Base-by-base conservation (phyloP, 2,888 invertebrate species). In the Amphipoea lucens region DNA sequence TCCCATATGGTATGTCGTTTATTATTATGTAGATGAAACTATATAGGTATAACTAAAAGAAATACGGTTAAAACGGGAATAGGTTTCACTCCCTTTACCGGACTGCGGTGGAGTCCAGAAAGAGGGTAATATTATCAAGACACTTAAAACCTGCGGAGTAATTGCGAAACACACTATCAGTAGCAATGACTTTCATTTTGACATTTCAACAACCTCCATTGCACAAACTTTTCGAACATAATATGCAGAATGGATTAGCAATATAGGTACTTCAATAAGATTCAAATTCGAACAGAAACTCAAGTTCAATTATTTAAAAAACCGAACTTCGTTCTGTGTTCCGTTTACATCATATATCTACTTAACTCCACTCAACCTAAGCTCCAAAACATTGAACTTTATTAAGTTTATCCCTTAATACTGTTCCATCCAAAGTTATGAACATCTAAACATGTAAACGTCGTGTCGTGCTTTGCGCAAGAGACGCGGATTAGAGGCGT, bases 401-500 rank as follows among this genome's bases (percentile, higher is more conserved):
- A 86, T 86, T 81, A 81, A 71, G 81, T 73, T 81, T 87, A 87
- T 86, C 81, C 74, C 79, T 60, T 88, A 81, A 89, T 89, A 84
- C 87, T 81, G 78, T 87, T 83, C 76, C 78, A 88, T 88, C 83
- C 81, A 62, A 83, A 88, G 88, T 87, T 89, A 88, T 88, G 86
- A 85, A 89, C 85, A 85, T 78, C 81, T 83, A 77, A 83, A 85
- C 82, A 84, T 86, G 82, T 87, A 86, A 87, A 83, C 81, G 79
- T 76, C 85, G 82, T 81, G 90, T 91, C 92, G 93, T 92, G 92
- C 89, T 85, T 89, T 87, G 89, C 89, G 90, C 87, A 88, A 90
- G 87, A 87, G 90, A 90, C 86, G 86, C 90, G 87, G 86, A 86
- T 91, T 89, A 92, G 90, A 93, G 93, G 93, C 94, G 93, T 93